Percentiles rank a stretch among this genome's conserved stretches.
phyloP scores from a whole-genome alignment of 2,888 invertebrate species.

The Dryomyza anilis region DNA sequence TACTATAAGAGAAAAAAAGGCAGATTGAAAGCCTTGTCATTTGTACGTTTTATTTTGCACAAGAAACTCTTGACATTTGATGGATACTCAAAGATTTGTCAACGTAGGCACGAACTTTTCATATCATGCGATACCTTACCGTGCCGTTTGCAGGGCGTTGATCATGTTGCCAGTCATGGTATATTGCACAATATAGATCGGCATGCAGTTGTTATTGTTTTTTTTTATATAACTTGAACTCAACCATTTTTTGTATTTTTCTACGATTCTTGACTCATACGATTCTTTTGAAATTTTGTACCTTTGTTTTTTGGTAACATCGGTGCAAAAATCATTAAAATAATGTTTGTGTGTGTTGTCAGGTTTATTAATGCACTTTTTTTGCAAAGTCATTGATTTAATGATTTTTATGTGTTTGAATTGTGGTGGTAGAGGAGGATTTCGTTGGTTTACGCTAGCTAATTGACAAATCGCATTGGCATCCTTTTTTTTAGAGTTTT shows the following conservation, averaged over 20 bases:
- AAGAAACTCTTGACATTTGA: slow-evolving; percentile 18
- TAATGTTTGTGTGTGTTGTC: neutral
- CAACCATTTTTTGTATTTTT: neutral
- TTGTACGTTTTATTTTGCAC: neutral
- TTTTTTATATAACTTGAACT: neutral
- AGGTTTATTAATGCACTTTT: neutral
- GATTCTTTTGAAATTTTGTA: neutral
- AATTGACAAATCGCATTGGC: too few species aligned
- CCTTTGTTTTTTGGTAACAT: neutral
- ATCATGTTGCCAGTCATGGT: neutral
- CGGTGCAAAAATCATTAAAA: too few species aligned
- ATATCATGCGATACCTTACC: neutral
- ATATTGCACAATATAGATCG: slow-evolving; percentile 3
- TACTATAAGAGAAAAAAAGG: too few species aligned
- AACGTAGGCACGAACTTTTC: too few species aligned
- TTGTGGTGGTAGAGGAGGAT: too few species aligned
- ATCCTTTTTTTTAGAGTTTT: too few species aligned
- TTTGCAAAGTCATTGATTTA: slow-evolving; percentile 7
- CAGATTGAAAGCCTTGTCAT: too few species aligned
- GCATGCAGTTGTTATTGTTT: neutral
- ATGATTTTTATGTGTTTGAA: too few species aligned
- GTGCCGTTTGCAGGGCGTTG: neutral
- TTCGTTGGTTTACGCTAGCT: too few species aligned
- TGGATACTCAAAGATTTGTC: slow-evolving; percentile 6
- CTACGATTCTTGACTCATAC: neutral